These are phyloP conservation scores for Sebastiscus tertius DNA, from an alignment of 2,797 vertebrate genomes.

Conservation along the genomic window DNA sequence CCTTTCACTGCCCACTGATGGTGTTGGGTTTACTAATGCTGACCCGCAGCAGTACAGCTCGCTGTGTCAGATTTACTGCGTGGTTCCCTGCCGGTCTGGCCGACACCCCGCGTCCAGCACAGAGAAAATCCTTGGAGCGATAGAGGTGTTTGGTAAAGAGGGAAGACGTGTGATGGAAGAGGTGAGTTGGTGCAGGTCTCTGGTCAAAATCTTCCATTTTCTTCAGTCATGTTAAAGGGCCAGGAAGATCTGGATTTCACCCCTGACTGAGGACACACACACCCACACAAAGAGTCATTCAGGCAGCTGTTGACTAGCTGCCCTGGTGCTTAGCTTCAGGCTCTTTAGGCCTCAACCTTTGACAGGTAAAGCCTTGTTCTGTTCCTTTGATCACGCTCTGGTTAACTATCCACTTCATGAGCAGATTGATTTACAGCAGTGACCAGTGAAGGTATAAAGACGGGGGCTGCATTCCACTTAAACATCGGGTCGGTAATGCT, in stretches of 20 bases:
- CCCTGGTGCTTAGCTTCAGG: conserved; percentile 33
- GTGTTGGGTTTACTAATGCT: conserved; percentile 35
- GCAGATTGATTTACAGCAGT: conserved; percentile 42
- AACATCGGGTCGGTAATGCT: background rate
- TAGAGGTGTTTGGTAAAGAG: conserved; percentile 11
- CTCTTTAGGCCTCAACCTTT: conserved; percentile 24
- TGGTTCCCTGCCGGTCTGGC: conserved; percentile 47
- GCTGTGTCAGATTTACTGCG: conserved; percentile 48
- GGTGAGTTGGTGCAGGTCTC: background rate
- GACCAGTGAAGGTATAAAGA: background rate
- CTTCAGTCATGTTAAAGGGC: background rate
- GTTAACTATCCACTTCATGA: conserved; percentile 22
- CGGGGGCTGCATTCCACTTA: conserved; percentile 30
- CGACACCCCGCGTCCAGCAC: conserved; percentile 25
- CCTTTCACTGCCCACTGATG: conserved; percentile 38
- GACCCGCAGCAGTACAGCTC: conserved; percentile 37
- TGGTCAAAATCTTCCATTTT: background rate
- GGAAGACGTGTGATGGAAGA: background rate
- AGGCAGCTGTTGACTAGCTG: conserved; percentile 33
- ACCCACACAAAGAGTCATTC: background rate
- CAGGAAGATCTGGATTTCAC: conserved; percentile 8
- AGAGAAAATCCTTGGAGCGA: conserved; percentile 33
- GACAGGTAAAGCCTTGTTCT: conserved; percentile 47
- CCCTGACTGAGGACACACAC: background rate
- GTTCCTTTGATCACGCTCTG: conserved; percentile 45